phyloP scores from a whole-genome alignment of 1,140 invertebrate species.

The Stegodyphus dumicola region DNA sequence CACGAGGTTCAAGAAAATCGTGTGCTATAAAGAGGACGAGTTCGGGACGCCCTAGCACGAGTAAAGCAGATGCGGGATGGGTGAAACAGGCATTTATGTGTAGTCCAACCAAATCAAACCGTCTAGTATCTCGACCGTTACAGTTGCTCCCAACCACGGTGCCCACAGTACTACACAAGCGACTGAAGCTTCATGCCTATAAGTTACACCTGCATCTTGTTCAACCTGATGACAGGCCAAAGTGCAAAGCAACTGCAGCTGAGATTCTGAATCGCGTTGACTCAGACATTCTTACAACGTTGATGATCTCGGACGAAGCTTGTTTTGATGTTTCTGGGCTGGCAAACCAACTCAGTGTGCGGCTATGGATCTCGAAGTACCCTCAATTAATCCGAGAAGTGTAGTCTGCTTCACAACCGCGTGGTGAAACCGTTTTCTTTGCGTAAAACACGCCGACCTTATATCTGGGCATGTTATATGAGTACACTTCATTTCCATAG shows the following conservation, averaged over 20 bases:
- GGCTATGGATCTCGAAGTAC: too few species aligned
- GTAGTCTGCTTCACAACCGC: too few species aligned
- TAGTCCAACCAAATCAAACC: background rate
- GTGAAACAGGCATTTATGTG: background rate
- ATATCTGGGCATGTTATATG: too few species aligned
- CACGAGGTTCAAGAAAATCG: too few species aligned
- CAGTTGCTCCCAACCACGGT: background rate
- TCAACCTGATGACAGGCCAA: constrained; percentile 1
- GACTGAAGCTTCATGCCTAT: background rate
- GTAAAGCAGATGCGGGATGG: background rate
- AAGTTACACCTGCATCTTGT: background rate
- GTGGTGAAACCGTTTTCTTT: too few species aligned
- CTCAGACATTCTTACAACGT: background rate
- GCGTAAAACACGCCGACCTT: too few species aligned
- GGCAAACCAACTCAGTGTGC: too few species aligned
- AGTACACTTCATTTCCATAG: too few species aligned
- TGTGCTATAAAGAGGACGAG: too few species aligned
- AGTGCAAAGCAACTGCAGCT: background rate
- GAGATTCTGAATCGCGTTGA: background rate
- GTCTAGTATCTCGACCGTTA: background rate
- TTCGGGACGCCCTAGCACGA: too few species aligned
- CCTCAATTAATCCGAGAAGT: too few species aligned
- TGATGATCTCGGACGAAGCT: background rate
- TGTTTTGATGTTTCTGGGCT: too few species aligned
- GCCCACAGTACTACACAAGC: background rate